These are phyloP conservation scores for Serinus canaria DNA, from an alignment of 2,113 vertebrate species.

Conservation along the genomic window DNA sequence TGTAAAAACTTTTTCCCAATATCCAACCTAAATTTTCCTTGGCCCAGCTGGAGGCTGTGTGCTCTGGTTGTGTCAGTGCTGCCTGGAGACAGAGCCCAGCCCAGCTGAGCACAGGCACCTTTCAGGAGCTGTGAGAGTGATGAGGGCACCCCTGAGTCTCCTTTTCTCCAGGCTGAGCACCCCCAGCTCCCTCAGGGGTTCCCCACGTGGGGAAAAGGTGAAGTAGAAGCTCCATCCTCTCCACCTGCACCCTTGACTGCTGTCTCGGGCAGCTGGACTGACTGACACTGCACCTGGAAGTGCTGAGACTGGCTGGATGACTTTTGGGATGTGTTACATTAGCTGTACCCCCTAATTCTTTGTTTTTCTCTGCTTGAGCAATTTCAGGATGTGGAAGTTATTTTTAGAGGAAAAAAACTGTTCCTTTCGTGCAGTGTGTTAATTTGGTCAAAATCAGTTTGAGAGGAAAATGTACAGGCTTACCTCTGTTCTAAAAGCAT, in stretches of 20 bases:
- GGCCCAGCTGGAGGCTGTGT: no score
- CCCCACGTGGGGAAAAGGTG: background rate
- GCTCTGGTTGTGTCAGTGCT: no score
- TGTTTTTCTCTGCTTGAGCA: background rate
- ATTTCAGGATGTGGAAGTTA: background rate
- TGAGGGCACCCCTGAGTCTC: background rate
- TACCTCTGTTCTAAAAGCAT: background rate
- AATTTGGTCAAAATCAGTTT: background rate
- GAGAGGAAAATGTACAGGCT: background rate
- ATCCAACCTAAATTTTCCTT: no score
- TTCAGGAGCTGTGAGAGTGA: no score
- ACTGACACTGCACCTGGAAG: rapidly evolving
- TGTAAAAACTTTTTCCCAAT: rapidly evolving
- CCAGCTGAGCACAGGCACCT: no score
- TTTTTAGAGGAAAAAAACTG: background rate
- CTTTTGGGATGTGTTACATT: background rate
- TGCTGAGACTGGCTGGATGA: background rate
- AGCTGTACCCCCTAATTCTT: background rate
- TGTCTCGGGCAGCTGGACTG: background rate
- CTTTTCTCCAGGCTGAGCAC: background rate
- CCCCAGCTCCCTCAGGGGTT: background rate
- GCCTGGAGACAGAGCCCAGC: no score
- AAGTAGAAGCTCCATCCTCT: background rate
- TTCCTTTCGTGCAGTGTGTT: background rate
- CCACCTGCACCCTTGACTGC: background rate